These are phyloP conservation scores for Bilobella aurantiaca DNA, from an alignment of 1,140 invertebrate species.

Conservation along the genomic window DNA sequence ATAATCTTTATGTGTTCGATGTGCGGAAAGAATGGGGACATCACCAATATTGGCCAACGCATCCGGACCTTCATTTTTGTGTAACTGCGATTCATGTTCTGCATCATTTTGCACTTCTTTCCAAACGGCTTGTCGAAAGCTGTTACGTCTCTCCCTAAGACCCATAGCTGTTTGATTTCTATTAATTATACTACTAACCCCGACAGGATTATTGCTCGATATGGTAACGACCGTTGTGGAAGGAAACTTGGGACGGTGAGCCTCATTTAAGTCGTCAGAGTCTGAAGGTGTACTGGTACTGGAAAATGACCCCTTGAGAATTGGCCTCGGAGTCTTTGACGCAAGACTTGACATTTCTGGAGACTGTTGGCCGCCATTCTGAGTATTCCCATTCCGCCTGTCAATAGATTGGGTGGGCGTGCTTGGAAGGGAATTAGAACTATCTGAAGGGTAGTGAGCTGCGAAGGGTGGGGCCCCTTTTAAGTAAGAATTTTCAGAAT, in stretches of 20 bases:
- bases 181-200: background rate
- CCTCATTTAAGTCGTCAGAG: conserved; percentile 22
- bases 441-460: conserved; percentile 29
- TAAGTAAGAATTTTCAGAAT: background rate
- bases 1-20: conserved; percentile 26
- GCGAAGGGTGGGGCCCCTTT: no score
- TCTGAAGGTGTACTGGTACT: conserved; percentile 31
- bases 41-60: background rate
- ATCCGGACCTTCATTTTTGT: background rate
- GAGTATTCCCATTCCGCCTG: conserved; percentile 18
- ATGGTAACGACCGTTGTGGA: conserved; percentile 1
- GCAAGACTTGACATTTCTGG: background rate
- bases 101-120: conserved; percentile 32
- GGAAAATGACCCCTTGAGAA: conserved; percentile 27
- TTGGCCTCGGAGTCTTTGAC: background rate
- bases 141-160: conserved; percentile 40
- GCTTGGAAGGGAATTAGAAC: conserved; percentile 30
- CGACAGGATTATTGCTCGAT: background rate
- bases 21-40: background rate
- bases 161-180: conserved; percentile 30
- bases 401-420: conserved; percentile 31
- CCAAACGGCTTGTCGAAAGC: conserved; percentile 41
- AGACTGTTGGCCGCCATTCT: background rate
- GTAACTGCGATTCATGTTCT: conserved; percentile 2
- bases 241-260: background rate